Percentiles rank a stretch among this genome's conserved stretches.
These are phyloP conservation scores for Hormiphora californensis DNA, from an alignment of 37 sponge, comb jelly and placozoan species.

Conservation along the genomic window DNA sequence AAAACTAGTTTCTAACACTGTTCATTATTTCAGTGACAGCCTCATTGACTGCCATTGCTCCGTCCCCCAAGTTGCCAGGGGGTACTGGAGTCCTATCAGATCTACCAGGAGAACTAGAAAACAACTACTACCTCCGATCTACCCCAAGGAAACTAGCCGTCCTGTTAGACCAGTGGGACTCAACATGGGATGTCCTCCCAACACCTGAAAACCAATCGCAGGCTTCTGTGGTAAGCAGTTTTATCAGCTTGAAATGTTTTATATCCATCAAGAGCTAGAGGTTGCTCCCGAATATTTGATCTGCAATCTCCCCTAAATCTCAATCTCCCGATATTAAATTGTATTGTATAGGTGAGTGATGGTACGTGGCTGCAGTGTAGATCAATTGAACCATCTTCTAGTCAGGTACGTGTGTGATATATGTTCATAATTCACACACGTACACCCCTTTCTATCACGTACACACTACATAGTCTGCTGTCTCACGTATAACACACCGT, in stretches of 20 bases:
- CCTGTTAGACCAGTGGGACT: slow-evolving; percentile 5
- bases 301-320: too few relatives aligned
- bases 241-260: too few relatives aligned
- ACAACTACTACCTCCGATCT: slow-evolving; percentile 31
- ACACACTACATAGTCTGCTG: too few relatives aligned
- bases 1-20: background rate
- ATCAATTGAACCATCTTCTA: too few relatives aligned
- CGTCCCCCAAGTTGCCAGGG: background rate
- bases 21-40: background rate
- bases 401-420: too few relatives aligned
- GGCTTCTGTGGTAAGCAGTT: background rate
- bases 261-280: too few relatives aligned
- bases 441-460: too few relatives aligned
- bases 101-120: background rate
- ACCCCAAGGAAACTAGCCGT: slow-evolving; percentile 23
- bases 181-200: background rate
- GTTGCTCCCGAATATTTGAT: too few relatives aligned
- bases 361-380: too few relatives aligned
- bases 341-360: background rate
- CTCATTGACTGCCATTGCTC: background rate
- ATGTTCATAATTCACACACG: too few relatives aligned
- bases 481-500: too few relatives aligned
- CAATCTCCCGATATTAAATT: background rate
- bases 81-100: background rate
- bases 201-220: background rate